A percentile compares a stretch with the other conserved stretches of the same genome.
Evolutionary conservation across 1,140 invertebrate genomes (phyloP).

Genomic region (Megalonaias nervosa): DNA sequence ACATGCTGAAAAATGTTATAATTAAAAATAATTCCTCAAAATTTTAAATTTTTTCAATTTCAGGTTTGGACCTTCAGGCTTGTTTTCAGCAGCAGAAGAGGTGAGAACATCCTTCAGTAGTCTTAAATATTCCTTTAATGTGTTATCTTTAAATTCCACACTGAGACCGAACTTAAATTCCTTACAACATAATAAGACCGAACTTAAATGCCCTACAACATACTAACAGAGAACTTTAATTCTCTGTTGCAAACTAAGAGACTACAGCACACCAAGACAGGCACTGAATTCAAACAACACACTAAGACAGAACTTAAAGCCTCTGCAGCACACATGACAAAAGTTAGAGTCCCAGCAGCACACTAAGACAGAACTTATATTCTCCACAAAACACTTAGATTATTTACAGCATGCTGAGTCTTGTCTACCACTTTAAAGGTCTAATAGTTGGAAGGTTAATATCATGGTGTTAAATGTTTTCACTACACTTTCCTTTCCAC

Average conservation of each 20-base stretch:
- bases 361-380: too few species aligned
- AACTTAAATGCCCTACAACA: background rate
- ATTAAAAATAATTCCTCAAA: background rate
- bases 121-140: background rate
- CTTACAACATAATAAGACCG: background rate
- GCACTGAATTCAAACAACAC: too few species aligned
- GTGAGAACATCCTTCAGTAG: constrained; percentile 18
- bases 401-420: background rate
- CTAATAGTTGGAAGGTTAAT: too few species aligned
- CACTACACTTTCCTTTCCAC: too few species aligned
- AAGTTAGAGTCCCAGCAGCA: too few species aligned
- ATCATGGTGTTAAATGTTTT: too few species aligned
- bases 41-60: constrained; percentile 17
- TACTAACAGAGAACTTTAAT: background rate
- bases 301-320: too few species aligned
- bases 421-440: too few species aligned
- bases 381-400: background rate
- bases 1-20: background rate
- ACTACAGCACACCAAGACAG: too few species aligned
- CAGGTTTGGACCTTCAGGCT: constrained; percentile 27
- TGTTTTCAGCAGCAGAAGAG: constrained; percentile 65
- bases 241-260: too few species aligned
- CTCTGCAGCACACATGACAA: too few species aligned
- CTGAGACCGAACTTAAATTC: background rate
- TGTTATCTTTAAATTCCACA: background rate